Percentiles rank a stretch among this genome's conserved stretches.
Conservation (phyloP, 64 coral and sea anemone species). For the Cladopsammia gracilis region DNA sequence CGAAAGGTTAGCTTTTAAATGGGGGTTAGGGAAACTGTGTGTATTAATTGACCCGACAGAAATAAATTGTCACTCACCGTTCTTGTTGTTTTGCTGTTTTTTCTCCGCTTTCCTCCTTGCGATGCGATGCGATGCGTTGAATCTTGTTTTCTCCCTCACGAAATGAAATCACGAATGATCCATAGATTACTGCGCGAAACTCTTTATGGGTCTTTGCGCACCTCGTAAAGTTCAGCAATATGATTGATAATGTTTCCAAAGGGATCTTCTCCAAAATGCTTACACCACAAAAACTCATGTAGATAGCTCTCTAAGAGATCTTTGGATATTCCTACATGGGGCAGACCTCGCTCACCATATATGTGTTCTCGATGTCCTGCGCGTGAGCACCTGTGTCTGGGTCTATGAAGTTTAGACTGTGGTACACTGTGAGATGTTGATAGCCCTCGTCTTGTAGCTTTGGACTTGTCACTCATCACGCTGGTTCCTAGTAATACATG, state of each 20-base stretch:
- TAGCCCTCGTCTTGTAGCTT: slow-evolving; percentile 31
- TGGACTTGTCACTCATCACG: slow-evolving; percentile 13
- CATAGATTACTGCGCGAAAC: too few relatives aligned
- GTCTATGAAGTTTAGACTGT: slow-evolving; percentile 30
- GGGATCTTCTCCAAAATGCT: neutral
- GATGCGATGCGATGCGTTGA: too few relatives aligned
- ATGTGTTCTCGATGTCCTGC: slow-evolving; percentile 11
- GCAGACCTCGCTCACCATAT: neutral
- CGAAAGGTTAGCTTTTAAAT: too few relatives aligned
- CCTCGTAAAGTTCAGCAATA: neutral
- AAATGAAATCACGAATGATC: too few relatives aligned
- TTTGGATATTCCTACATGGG: neutral
- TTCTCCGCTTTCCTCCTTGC: too few relatives aligned
- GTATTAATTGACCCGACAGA: too few relatives aligned
- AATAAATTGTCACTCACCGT: too few relatives aligned
- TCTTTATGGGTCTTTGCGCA: neutral
- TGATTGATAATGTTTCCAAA: neutral
- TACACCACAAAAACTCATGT: neutral
- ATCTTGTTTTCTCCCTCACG: too few relatives aligned
- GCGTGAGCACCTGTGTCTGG: slow-evolving; percentile 15
- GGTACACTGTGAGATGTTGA: slow-evolving; percentile 26
- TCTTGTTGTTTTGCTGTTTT: too few relatives aligned
- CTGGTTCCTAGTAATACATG: too few relatives aligned
- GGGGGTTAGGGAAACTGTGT: too few relatives aligned
- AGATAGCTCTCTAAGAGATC: neutral